phyloP scores from a whole-genome alignment of 2,797 vertebrate species.

The Dermochelys coriacea region DNA sequence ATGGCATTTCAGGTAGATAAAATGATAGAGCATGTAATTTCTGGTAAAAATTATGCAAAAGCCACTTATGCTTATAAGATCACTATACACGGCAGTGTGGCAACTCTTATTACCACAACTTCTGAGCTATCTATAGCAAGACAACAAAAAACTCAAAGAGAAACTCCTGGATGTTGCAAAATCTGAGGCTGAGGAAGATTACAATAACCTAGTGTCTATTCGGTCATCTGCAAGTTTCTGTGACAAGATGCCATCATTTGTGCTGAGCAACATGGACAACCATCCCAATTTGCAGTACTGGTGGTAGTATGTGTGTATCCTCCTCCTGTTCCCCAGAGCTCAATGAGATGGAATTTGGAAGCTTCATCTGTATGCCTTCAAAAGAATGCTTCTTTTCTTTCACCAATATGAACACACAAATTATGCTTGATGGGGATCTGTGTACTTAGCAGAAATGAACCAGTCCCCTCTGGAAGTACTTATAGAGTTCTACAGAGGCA shows the following conservation, averaged over 20 bases:
- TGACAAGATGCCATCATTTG: background rate
- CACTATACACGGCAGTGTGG: background rate
- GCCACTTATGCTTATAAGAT: background rate
- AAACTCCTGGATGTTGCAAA: background rate
- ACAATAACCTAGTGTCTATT: background rate
- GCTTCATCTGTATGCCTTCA: too few species aligned
- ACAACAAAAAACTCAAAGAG: background rate
- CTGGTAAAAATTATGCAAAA: background rate
- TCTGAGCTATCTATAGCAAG: background rate
- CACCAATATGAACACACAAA: too few species aligned
- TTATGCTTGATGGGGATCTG: too few species aligned
- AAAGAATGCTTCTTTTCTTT: too few species aligned
- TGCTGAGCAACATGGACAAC: background rate
- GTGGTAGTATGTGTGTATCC: too few species aligned
- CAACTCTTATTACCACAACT: background rate
- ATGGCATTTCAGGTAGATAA: background rate
- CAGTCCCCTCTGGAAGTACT: too few species aligned
- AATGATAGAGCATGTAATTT: background rate
- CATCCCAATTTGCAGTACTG: background rate
- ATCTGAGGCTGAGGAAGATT: background rate
- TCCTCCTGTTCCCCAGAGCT: too few species aligned
- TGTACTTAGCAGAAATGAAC: too few species aligned
- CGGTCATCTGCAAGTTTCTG: background rate
- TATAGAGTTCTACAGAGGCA: too few species aligned
- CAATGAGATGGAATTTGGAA: too few species aligned